Evolutionary conservation across 2,888 invertebrate species (phyloP).

Genomic region (Gastracanthus pulcherrimus): DNA sequence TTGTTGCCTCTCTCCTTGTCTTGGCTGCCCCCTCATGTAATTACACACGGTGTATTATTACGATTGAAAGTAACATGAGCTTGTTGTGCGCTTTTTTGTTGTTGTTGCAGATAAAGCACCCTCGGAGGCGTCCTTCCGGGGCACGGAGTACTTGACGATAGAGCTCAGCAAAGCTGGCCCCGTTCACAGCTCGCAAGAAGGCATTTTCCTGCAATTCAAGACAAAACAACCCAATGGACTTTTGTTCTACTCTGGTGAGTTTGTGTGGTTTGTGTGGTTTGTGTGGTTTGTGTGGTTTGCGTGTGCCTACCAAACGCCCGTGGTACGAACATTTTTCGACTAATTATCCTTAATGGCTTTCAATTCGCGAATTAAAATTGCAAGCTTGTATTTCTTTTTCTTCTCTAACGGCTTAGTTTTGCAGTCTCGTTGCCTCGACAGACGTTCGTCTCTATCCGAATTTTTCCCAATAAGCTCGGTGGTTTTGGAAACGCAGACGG

Average conservation of each 20-base stretch:
- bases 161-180: conserved; percentile 93
- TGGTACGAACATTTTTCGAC: not conserved
- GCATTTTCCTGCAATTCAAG: conserved; percentile 94
- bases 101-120: conserved; percentile 92
- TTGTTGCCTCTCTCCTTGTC: not conserved
- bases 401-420: not conserved
- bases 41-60: not conserved
- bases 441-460: too few species aligned
- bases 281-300: conserved; percentile 61
- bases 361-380: not conserved
- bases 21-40: not conserved
- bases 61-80: conserved; percentile 19
- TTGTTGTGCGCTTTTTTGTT: too few species aligned
- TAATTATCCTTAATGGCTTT: conserved; percentile 39
- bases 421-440: too few species aligned
- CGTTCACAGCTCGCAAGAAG: conserved; percentile 93
- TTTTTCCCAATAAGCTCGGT: too few species aligned
- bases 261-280: not conserved
- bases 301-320: not conserved
- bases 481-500: too few species aligned
- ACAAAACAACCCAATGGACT: conserved; percentile 94
- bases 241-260: conserved; percentile 93
- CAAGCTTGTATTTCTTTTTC: too few species aligned
- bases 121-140: conserved; percentile 95
- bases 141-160: conserved; percentile 94